Conservation (phyloP, 1,140 invertebrate genomes). For the Elysia chlorotica region DNA sequence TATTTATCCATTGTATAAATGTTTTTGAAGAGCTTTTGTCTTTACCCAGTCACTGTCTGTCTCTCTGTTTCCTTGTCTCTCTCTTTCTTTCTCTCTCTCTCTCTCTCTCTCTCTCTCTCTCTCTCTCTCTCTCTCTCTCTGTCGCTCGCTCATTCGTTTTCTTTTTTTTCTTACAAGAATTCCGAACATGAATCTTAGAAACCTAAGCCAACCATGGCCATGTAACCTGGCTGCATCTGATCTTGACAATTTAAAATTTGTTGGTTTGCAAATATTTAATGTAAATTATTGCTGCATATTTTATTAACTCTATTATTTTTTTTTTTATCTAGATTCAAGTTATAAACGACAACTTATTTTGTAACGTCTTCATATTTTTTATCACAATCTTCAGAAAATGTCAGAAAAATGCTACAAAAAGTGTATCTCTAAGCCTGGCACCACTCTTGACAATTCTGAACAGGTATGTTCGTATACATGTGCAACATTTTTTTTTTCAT, state of each 20-base stretch:
- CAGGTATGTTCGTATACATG: slow-evolving; percentile 71
- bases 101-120: slow-evolving; percentile 11
- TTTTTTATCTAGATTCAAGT: background rate
- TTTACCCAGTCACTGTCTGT: background rate
- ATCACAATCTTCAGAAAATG: slow-evolving; percentile 77
- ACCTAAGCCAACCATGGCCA: too few species aligned
- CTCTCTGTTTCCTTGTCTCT: background rate
- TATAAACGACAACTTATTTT: background rate
- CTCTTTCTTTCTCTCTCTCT: slow-evolving; percentile 8
- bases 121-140: slow-evolving; percentile 11
- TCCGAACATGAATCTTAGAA: too few species aligned
- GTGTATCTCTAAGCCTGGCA: slow-evolving; percentile 90
- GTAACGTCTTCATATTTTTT: background rate
- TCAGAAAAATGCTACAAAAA: slow-evolving; percentile 97
- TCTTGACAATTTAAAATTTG: background rate
- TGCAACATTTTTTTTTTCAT: too few species aligned
- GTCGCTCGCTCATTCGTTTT: background rate
- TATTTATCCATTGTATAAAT: background rate
- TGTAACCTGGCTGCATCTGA: background rate
- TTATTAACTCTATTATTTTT: background rate
- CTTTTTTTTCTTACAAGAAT: too few species aligned
- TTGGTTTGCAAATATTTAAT: background rate
- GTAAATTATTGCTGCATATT: background rate
- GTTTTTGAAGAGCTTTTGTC: background rate
- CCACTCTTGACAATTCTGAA: slow-evolving; percentile 86